Percentiles rank a stretch among this genome's conserved stretches.
Conservation (phyloP, 1,140 invertebrate genomes). For the Chelonus insularis region DNA sequence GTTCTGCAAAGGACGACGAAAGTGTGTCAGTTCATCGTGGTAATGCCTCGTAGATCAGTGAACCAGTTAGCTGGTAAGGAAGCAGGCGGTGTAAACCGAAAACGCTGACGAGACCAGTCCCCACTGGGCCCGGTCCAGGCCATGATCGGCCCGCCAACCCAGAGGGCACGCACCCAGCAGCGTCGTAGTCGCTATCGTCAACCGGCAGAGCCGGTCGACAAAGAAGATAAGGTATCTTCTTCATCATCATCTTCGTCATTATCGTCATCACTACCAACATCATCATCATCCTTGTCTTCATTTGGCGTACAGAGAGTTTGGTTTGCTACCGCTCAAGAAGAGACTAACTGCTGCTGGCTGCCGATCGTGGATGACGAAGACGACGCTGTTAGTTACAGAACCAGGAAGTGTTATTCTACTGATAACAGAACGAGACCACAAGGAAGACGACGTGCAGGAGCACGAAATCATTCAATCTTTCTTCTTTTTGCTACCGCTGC, state of each 20-base stretch:
- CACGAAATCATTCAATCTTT: conserved; percentile 15
- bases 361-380: background rate
- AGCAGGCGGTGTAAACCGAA: conserved; percentile 23
- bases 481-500: conserved; percentile 26
- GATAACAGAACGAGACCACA: conserved; percentile 6
- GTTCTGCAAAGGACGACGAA: background rate
- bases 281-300: background rate
- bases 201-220: background rate
- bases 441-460: conserved; percentile 18
- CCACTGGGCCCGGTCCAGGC: conserved; percentile 33
- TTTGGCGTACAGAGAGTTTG: background rate
- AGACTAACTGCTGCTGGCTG: background rate
- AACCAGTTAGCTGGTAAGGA: conserved; percentile 22
- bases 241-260: conserved; percentile 12
- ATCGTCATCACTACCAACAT: conserved; percentile 8
- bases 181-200: conserved; percentile 13
- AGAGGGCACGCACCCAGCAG: conserved; percentile 30
- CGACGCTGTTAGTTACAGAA: background rate
- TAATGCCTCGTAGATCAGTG: conserved; percentile 27
- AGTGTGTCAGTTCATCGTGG: conserved; percentile 10
- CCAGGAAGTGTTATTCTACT: background rate
- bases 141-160: conserved; percentile 34
- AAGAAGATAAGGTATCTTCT: conserved; percentile 1
- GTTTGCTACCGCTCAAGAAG: background rate
- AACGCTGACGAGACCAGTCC: conserved; percentile 36